These are phyloP conservation scores for Oriolus oriolus DNA, from an alignment of 2,113 vertebrate species.

Conservation along the genomic window DNA sequence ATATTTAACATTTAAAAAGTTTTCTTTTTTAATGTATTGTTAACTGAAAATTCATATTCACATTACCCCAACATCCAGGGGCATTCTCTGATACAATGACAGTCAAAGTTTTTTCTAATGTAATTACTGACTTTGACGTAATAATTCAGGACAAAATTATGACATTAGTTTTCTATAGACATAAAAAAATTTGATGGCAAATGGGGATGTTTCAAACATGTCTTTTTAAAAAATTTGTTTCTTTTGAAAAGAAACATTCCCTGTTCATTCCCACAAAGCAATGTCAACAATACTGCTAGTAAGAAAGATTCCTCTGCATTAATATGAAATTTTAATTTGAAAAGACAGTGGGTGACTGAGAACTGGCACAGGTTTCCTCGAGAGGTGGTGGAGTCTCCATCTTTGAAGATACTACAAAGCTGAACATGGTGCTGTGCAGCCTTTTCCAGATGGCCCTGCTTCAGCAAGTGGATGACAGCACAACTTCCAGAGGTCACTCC, in stretches of 20 bases:
- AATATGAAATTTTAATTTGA: neutral
- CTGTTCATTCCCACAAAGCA: neutral
- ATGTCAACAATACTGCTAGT: neutral
- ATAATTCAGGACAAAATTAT: neutral
- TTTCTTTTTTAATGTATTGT: neutral
- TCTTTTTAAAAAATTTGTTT: neutral
- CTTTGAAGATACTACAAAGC: neutral
- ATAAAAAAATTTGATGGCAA: neutral
- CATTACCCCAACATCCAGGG: neutral
- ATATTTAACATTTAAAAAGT: neutral
- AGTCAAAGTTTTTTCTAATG: neutral
- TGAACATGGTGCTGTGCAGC: neutral
- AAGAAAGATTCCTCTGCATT: neutral
- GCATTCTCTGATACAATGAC: neutral
- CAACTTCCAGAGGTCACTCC: neutral
- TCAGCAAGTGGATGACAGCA: accelerated
- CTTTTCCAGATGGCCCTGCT: neutral
- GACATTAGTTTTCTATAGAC: neutral
- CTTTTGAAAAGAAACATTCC: neutral
- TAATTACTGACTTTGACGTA: neutral
- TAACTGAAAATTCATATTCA: neutral
- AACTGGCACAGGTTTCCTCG: neutral
- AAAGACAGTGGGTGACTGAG: neutral
- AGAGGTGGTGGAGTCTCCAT: neutral
- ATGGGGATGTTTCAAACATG: neutral